Evolutionary conservation across 2,888 invertebrate genomes (phyloP).

Genomic region (Philereme vetulata): DNA sequence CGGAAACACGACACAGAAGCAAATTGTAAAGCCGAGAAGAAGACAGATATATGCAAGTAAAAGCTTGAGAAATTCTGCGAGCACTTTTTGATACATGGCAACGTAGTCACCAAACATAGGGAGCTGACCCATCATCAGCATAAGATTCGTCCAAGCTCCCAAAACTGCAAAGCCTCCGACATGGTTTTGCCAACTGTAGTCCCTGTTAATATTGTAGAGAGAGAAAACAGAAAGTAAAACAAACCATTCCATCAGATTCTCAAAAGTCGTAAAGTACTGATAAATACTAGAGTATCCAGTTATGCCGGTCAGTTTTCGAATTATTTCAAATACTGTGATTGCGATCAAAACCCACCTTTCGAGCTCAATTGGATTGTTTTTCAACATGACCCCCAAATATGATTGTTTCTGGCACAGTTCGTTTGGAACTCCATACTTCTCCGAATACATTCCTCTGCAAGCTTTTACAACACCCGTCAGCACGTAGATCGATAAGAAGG

Average conservation of each 20-base stretch:
- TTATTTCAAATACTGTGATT: slow-evolving; percentile 90
- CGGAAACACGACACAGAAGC: slow-evolving; percentile 94
- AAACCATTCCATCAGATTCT: slow-evolving; percentile 94
- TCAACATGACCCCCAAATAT: slow-evolving; percentile 87
- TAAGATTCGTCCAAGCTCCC: slow-evolving; percentile 93
- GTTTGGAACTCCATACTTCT: slow-evolving; percentile 84
- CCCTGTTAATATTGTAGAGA: slow-evolving; percentile 90
- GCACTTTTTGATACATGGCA: slow-evolving; percentile 94
- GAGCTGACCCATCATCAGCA: slow-evolving; percentile 94
- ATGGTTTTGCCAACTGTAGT: slow-evolving; percentile 93
- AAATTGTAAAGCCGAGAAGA: slow-evolving; percentile 92
- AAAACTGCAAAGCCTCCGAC: slow-evolving; percentile 93
- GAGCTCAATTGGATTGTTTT: slow-evolving; percentile 90
- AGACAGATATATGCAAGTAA: slow-evolving; percentile 92
- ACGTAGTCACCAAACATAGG: slow-evolving; percentile 95
- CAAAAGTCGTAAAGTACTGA: slow-evolving; percentile 92
- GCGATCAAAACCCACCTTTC: slow-evolving; percentile 91
- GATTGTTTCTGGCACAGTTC: slow-evolving; percentile 90
- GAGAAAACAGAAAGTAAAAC: slow-evolving; percentile 92
- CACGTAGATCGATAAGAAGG: slow-evolving; percentile 91
- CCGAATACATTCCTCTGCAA: slow-evolving; percentile 80
- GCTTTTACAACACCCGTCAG: slow-evolving; percentile 90
- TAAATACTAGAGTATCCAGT: slow-evolving; percentile 90
- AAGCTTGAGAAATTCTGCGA: slow-evolving; percentile 92
- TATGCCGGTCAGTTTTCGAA: slow-evolving; percentile 91